Evolutionary conservation across 1,140 invertebrate genomes (phyloP), one percentile per base, ranked within the genome.

Genomic region (Meloidogyne hapla): DNA sequence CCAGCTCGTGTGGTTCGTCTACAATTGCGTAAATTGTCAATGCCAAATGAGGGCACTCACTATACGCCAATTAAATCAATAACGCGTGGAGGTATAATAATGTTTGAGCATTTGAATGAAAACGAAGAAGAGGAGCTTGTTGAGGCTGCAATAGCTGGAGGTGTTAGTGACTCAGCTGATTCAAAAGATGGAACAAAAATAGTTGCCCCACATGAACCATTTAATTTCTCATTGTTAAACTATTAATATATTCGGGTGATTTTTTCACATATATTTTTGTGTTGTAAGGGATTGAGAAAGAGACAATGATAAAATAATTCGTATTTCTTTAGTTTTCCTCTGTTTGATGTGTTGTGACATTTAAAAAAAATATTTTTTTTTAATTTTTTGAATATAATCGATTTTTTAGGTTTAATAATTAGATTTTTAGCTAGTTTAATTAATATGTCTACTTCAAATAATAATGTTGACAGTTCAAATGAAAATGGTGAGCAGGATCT

Each of bases 1-100:
- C 96, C 96, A 0, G 94, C 94, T 1, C 91, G 96, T 67, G 92
- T 95, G 4, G 92, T 99, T 89, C 92, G 94, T 71, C 93, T 94
- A 84, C 96, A 98, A 88, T 87, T 97, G 21, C 95, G 95, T 87
- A 92, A 93, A 6, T 89, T 98, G 18, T 90, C 91, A 64, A 89
- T 96, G 72, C 40, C 65, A 18, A 90, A 91, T 12, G 94, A 97
- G 56, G 91, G 91, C 9, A 91, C 91, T 63, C 90, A 91, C 21
- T 98, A 94, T 85, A 90, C 89, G 23, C 92, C 95, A 0, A 88
- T 98, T 26, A 98, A 98, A 87, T 42, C 80, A 42, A 90, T 95
- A 12, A 91, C 91, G 15, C 94, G 94, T 85, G 96, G 96, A 40
- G 96, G 96, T 23, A 92, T 98, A 28, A 94, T 98, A 90, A 91